Evolutionary conservation across 2,888 invertebrate species (phyloP).

Genomic region (Branchipolynoe longqiensis): DNA sequence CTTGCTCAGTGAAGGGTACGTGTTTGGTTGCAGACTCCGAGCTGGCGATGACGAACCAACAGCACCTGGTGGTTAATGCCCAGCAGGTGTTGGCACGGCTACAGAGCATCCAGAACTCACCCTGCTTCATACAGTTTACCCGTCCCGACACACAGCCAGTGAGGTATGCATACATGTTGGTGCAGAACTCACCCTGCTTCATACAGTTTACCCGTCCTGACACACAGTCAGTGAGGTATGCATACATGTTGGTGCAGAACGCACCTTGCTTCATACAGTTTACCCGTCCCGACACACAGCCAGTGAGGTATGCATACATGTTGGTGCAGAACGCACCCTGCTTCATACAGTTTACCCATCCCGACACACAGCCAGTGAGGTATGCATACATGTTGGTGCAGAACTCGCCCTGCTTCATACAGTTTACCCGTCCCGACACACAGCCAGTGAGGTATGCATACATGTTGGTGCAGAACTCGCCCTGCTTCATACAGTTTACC

Average conservation of each 20-base stretch:
- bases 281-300: neutral
- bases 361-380: too few relatives aligned
- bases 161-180: too few relatives aligned
- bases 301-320: slow-evolving; percentile 22
- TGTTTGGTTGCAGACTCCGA: slow-evolving; percentile 71
- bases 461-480: too few relatives aligned
- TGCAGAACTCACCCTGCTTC: slow-evolving; percentile 71
- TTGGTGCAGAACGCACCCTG: slow-evolving; percentile 73
- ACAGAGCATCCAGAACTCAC: slow-evolving; percentile 69
- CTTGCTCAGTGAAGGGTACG: too few relatives aligned
- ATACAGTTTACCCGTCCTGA: neutral
- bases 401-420: too few relatives aligned
- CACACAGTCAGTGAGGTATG: neutral
- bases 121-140: slow-evolving; percentile 65
- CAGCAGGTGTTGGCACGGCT: slow-evolving; percentile 73
- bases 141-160: neutral
- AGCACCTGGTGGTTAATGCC: slow-evolving; percentile 73
- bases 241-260: too few relatives aligned
- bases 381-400: too few relatives aligned
- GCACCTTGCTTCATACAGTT: slow-evolving; percentile 68
- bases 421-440: too few relatives aligned
- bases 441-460: too few relatives aligned
- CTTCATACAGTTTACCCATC: neutral
- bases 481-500: too few relatives aligned
- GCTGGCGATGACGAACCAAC: slow-evolving; percentile 70